A percentile compares a stretch with the other conserved stretches of the same genome.
phyloP scores from a whole-genome alignment of 2,797 vertebrate genomes.

The Bradypodion ventrale region DNA sequence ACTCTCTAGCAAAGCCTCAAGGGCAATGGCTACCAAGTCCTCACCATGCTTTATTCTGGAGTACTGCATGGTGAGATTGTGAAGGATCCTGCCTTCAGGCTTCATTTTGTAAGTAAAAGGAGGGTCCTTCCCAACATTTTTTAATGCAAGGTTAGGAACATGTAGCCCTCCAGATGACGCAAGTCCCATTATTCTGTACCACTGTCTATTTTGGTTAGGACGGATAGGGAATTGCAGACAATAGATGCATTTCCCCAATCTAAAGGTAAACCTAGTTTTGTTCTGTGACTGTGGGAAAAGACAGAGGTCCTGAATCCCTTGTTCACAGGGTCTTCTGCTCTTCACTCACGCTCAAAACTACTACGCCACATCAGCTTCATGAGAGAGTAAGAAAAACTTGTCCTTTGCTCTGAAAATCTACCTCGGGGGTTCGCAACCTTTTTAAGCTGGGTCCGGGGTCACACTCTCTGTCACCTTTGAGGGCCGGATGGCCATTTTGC shows the following conservation, averaged over 20 bases:
- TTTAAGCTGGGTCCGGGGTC: too few relatives aligned
- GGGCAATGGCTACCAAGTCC: neutral
- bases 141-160: neutral
- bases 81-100: too few relatives aligned
- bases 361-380: neutral
- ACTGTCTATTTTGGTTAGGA: neutral
- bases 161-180: neutral
- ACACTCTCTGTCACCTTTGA: too few relatives aligned
- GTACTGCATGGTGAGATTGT: too few relatives aligned
- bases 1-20: neutral
- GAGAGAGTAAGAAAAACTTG: neutral
- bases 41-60: neutral
- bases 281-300: neutral
- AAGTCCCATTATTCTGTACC: neutral
- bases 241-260: too few relatives aligned
- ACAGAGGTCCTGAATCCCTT: neutral
- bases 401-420: neutral
- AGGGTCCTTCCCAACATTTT: neutral
- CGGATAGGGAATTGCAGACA: neutral
- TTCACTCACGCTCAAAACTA: neutral
- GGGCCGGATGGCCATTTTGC: too few relatives aligned
- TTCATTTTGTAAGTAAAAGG: too few relatives aligned
- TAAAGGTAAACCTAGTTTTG: neutral
- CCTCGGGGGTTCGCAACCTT: too few relatives aligned
- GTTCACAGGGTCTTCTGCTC: neutral